Conservation (phyloP, 2,888 invertebrate genomes). For the Meteorus colon region DNA sequence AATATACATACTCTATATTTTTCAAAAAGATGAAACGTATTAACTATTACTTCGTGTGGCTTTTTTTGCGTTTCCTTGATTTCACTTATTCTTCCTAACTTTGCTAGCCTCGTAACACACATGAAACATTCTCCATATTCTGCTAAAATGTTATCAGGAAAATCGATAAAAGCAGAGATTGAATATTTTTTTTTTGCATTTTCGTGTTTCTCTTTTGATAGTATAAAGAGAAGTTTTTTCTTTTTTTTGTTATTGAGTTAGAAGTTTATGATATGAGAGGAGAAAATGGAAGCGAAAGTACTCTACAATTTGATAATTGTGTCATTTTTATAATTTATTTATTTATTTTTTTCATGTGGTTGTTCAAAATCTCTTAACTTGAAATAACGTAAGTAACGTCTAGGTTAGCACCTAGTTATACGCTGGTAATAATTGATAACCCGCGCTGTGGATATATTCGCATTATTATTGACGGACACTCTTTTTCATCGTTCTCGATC, state of each 20-base stretch:
- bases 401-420: conserved; percentile 32
- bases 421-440: conserved; percentile 22
- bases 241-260: conserved; percentile 21
- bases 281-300: conserved; percentile 44
- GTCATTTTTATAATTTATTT: conserved; percentile 16
- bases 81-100: neutral
- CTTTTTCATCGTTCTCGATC: conserved; percentile 5
- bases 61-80: neutral
- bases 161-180: conserved; percentile 34
- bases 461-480: neutral
- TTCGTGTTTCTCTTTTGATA: neutral
- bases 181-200: conserved; percentile 9
- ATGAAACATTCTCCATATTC: conserved; percentile 18
- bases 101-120: conserved; percentile 4
- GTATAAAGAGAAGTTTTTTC: conserved; percentile 34
- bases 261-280: conserved; percentile 32
- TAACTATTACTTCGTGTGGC: conserved; percentile 11
- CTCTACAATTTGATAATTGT: conserved; percentile 34
- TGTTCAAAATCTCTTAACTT: conserved; percentile 34
- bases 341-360: conserved; percentile 5
- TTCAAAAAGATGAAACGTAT: conserved; percentile 5
- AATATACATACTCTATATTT: conserved; percentile 9
- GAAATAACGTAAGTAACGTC: conserved; percentile 34
- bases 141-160: conserved; percentile 25
- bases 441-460: conserved; percentile 2